Evolutionary conservation across 2,888 invertebrate species (phyloP).

Genomic region (Neoitamus cyanurus): DNA sequence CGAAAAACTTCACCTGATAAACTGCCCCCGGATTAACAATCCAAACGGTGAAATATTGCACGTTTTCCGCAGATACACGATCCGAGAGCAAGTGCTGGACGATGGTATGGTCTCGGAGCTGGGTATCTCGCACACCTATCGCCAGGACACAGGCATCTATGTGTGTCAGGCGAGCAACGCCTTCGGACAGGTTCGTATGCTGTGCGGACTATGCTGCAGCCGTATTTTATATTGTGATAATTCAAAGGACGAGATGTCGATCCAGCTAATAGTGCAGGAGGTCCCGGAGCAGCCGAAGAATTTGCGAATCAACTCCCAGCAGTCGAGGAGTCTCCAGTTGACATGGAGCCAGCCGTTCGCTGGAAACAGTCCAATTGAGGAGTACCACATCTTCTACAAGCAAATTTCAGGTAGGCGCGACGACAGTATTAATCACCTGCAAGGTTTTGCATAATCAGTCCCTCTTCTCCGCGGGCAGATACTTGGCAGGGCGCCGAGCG

Average conservation of each 20-base stretch:
- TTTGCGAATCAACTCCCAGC: slow-evolving; percentile 84
- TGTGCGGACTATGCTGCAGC: neutral
- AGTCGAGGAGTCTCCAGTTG: slow-evolving; percentile 84
- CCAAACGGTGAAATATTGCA: neutral
- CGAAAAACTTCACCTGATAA: neutral
- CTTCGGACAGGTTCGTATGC: slow-evolving; percentile 80
- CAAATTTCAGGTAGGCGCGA: slow-evolving; percentile 72
- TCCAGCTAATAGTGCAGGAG: slow-evolving; percentile 91
- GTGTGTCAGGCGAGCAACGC: slow-evolving; percentile 89
- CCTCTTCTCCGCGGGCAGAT: slow-evolving; percentile 65
- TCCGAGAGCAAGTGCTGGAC: slow-evolving; percentile 80
- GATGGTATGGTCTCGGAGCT: slow-evolving; percentile 88
- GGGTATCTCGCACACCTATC: slow-evolving; percentile 83
- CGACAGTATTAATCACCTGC: slow-evolving; percentile 20
- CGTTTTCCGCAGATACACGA: slow-evolving; percentile 71
- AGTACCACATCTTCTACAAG: slow-evolving; percentile 90
- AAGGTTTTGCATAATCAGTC: neutral
- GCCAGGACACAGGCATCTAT: slow-evolving; percentile 90
- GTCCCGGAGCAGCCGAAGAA: slow-evolving; percentile 91
- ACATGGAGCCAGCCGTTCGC: slow-evolving; percentile 92
- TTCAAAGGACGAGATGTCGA: slow-evolving; percentile 81
- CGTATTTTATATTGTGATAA: neutral
- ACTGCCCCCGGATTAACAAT: neutral
- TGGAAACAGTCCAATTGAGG: slow-evolving; percentile 88
- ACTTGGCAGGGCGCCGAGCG: slow-evolving; percentile 86